Base-by-base conservation (phyloP, 2,888 invertebrate species). In the Sphaerophoria rueppellii region DNA sequence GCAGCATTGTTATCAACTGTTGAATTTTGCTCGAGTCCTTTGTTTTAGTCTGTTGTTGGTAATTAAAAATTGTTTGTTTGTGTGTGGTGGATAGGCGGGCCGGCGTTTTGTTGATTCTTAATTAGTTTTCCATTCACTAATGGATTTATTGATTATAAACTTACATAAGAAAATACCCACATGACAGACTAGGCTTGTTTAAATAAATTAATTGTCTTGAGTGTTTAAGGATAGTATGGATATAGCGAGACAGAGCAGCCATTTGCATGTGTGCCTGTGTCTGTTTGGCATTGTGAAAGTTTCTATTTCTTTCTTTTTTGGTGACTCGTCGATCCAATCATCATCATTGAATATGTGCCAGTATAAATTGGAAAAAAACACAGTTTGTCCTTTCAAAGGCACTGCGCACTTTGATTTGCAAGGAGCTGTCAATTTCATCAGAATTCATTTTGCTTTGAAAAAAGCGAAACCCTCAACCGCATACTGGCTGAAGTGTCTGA, bases 81-180 rank as follows among this genome's bases (percentile, higher is more conserved):
- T 43, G 12, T 7, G 9, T 0, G 12, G 11, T 4, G 12, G 0
- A 35, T 6, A 40, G 35, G 37, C 52, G 14, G 46, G 7, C 76
- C 76, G 76, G 81, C 61, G 61, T 82, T 72, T 69, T 73, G 71
- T 75, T 81, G 63, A 46, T 50, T 50, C 52, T 65, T 70, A 63
- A 65, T 81, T 52, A 14, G 6, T 37, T 67, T 11, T 24, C 37
- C 5, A 12, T 65, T 67, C n/a, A 24, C 24, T 37, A 67, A 52
- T 52, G 37, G 16, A 16, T 67, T 67, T 67, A 54, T 52, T 67
- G 67, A 54, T 67, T 67, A 40, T 24, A 24, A 24, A 11, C 54
- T 7, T 11, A 48, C n/a, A 61, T n/a, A 5, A 0, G 4, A 6
- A 32, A 11, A 60, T 46, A 32, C 32, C 4, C n/a, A 52, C 9